A percentile compares a stretch with the other conserved stretches of the same genome.
Conservation (phyloP, 23 tunicate species). For the Halocynthia aurantium region DNA sequence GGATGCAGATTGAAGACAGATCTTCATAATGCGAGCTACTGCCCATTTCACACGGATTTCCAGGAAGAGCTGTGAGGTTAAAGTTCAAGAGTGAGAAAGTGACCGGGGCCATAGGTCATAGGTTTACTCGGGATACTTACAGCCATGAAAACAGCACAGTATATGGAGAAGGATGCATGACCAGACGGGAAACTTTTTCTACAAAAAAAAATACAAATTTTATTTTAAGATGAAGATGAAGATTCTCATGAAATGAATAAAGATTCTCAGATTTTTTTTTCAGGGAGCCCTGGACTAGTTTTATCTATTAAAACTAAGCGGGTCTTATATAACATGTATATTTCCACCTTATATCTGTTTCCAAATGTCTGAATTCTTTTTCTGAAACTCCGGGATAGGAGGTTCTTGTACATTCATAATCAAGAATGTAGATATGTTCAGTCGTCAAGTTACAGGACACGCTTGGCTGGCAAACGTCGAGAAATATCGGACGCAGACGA, state of each 20-base stretch:
- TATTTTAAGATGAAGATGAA: too few relatives aligned
- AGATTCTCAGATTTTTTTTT: too few relatives aligned
- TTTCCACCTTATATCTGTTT: constrained; percentile 11
- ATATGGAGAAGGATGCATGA: constrained; percentile 78
- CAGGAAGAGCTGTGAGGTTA: constrained; percentile 45
- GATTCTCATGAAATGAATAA: too few relatives aligned
- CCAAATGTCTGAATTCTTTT: constrained; percentile 8
- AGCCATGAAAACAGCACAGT: constrained; percentile 43
- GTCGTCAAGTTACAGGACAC: constrained; percentile 48
- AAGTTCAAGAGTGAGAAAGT: neutral
- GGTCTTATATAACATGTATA: too few relatives aligned
- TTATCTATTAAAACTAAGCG: too few relatives aligned
- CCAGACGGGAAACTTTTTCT: constrained; percentile 94
- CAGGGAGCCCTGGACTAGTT: too few relatives aligned
- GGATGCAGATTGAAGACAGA: constrained; percentile 39
- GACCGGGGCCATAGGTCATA: neutral
- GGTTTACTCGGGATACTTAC: constrained; percentile 28
- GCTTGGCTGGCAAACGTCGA: constrained; percentile 61
- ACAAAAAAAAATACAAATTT: neutral
- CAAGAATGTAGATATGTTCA: constrained; percentile 31
- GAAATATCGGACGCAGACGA: constrained; percentile 61
- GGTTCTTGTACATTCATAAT: constrained; percentile 57
- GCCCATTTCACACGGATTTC: constrained; percentile 58
- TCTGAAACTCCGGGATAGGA: constrained; percentile 37
- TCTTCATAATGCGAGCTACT: constrained; percentile 42